Base-by-base conservation (phyloP, 2,113 vertebrate genomes). In the Ammodytes dubius region DNA sequence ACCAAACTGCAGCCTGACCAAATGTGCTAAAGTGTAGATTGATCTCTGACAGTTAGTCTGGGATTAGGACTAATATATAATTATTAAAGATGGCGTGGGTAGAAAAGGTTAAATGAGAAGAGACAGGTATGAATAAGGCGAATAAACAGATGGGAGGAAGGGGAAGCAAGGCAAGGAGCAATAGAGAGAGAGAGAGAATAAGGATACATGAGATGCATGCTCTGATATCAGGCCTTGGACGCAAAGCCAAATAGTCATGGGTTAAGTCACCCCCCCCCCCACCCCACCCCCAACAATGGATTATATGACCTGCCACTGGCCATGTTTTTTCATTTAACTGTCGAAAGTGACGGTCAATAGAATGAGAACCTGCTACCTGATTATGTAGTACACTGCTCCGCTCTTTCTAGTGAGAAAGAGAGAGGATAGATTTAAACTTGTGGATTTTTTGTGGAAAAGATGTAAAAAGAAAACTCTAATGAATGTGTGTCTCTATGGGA, bases 191-290 rank as follows among this genome's bases (percentile, higher is more conserved):
- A 52, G 37, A 47, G 9, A 53, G 59, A 69, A 59, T 53, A 43
- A 70, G 35, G 65, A 70, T 70, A 57, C 60, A 79, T 58, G 43
- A 42, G 42, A 35, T 35, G 4, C 73, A 73, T 52, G 63, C 42
- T 81, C 83, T 85, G 49, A 81, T 85, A 58, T 74, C 57, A 64
- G 6, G 52, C 6, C 57, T 74, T 63, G 42, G 43, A 73, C 12
- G 19, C 42, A 81, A 60, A 56, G 15, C 27, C 37, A 40, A 15
- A 65, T 74, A 27, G 50, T 70, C 79, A 74, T 58, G 70, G 70
- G 6, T 59, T 68, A 52, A 49, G 15, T 70, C 10, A n/a, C 53
- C 7, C 67, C 54, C 17, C 42, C 40, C 27, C 17, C 60, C 40
- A n/a, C 3, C 19, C 35, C 60, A 58, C 2, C 40, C 15, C 49